Evolutionary conservation across 2,797 vertebrate species (phyloP).

Genomic region (Netta rufina): DNA sequence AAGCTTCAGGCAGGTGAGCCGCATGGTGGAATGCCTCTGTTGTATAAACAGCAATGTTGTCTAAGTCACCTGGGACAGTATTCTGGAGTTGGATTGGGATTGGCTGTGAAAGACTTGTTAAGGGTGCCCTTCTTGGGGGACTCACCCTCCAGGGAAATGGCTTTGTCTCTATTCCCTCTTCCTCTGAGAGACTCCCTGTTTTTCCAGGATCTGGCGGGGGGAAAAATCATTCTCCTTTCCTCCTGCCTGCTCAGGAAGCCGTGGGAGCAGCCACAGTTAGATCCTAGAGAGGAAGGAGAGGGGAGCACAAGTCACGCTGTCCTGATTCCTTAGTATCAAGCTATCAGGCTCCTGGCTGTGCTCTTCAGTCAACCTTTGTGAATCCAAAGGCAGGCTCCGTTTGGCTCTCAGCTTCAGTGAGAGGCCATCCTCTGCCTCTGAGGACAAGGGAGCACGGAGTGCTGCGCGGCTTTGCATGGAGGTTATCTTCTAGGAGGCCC

Average conservation of each 20-base stretch:
- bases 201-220: neutral
- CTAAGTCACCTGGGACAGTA: neutral
- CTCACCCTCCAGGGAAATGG: neutral
- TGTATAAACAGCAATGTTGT: neutral
- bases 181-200: neutral
- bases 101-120: neutral
- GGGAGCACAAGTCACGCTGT: neutral
- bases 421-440: neutral
- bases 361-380: neutral
- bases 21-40: neutral
- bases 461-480: neutral
- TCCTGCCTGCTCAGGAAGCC: neutral
- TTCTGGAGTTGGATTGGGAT: neutral
- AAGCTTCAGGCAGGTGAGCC: neutral
- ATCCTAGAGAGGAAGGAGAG: neutral
- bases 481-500: neutral
- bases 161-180: neutral
- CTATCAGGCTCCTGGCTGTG: neutral
- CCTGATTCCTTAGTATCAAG: neutral
- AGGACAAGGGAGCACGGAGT: neutral
- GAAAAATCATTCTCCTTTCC: neutral
- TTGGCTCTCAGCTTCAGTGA: neutral
- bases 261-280: neutral
- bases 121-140: neutral
- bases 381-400: neutral